These are phyloP conservation scores for Drosophila buzzatii DNA, from an alignment of 2,888 invertebrate species.

Conservation along the genomic window DNA sequence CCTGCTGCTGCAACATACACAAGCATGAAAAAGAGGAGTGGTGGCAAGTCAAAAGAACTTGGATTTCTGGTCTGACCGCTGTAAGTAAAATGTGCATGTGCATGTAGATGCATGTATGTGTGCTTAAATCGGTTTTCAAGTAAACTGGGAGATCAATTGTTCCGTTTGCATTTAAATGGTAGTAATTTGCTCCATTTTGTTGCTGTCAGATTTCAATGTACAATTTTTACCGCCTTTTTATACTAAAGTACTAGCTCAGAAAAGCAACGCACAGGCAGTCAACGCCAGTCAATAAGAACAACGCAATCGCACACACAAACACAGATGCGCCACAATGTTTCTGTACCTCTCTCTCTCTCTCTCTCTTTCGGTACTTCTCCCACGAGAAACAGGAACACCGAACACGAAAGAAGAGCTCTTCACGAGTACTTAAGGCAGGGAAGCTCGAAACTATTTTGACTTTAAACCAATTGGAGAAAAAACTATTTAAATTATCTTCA, in stretches of 20 bases:
- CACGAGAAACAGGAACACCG: constrained; percentile 59
- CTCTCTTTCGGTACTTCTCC: constrained; percentile 42
- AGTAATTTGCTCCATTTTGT: constrained; percentile 17
- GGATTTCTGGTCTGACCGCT: constrained; percentile 64
- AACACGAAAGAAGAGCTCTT: constrained; percentile 53
- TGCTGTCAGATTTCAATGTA: constrained; percentile 42
- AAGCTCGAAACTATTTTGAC: constrained; percentile 26
- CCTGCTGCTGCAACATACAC: constrained; percentile 67
- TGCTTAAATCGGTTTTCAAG: not conserved
- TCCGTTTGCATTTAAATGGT: constrained; percentile 10
- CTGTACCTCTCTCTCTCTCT: constrained; percentile 43
- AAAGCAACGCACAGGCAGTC: constrained; percentile 60
- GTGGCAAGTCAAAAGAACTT: constrained; percentile 64
- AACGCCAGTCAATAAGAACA: constrained; percentile 73
- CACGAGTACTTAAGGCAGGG: constrained; percentile 39
- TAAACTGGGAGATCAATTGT: constrained; percentile 20
- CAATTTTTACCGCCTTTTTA: constrained; percentile 77
- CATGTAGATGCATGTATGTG: constrained; percentile 1
- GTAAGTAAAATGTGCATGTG: constrained; percentile 53
- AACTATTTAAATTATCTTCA: not conserved
- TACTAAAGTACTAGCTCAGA: constrained; percentile 51
- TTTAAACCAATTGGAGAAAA: not conserved
- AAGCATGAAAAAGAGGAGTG: constrained; percentile 68
- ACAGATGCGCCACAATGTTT: constrained; percentile 43
- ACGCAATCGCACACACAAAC: constrained; percentile 64